Evolutionary conservation across 2,113 vertebrate genomes (phyloP).

Genomic region (Carollia perspicillata): DNA sequence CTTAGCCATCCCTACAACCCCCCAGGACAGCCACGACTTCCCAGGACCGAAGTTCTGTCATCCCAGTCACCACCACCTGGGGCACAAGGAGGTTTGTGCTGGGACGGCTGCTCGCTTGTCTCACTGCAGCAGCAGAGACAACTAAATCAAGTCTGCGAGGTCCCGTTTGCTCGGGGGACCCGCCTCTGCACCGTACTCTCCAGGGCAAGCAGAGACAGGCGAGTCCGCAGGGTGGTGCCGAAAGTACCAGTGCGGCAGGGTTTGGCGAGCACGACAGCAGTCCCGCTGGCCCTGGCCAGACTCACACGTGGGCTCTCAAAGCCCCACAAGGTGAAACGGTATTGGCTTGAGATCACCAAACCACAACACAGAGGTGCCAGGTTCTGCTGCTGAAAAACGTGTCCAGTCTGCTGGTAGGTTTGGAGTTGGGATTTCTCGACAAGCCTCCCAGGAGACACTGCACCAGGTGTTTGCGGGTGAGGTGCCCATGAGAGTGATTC

Average conservation of each 20-base stretch:
- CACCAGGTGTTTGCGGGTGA: neutral
- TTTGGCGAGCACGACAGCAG: rapidly evolving
- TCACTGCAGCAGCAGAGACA: neutral
- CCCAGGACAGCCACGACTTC: neutral
- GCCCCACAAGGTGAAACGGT: conserved; percentile 11
- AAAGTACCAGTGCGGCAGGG: neutral
- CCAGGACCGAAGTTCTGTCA: neutral
- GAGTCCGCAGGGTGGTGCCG: neutral
- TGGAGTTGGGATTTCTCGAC: neutral
- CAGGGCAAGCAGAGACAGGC: neutral
- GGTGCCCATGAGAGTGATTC: no score
- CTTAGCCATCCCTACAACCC: neutral
- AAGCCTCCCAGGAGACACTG: neutral
- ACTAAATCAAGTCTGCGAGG: neutral
- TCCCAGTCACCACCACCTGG: neutral
- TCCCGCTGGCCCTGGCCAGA: neutral
- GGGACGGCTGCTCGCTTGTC: neutral
- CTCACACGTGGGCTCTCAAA: neutral
- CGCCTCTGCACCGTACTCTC: neutral
- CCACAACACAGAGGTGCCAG: neutral
- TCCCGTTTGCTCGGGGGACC: neutral
- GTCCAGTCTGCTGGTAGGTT: neutral
- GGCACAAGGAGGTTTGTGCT: neutral
- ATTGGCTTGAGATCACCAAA: neutral
- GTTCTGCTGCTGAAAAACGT: neutral